A percentile compares a stretch with the other conserved stretches of the same genome.
Evolutionary conservation across 2,888 invertebrate genomes (phyloP).

Genomic region (Scaptomyza polygonia): DNA sequence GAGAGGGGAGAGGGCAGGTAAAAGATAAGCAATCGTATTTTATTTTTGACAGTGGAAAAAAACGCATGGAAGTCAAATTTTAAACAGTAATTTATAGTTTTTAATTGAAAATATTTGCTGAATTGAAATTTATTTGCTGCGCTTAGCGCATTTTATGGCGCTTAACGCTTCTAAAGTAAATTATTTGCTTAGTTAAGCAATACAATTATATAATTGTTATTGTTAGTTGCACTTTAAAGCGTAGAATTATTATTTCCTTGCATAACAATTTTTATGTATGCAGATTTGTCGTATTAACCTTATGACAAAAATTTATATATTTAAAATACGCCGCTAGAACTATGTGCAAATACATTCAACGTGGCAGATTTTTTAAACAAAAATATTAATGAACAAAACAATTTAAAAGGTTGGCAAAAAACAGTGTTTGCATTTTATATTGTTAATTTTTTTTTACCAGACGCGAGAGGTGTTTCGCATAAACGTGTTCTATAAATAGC

Average conservation of each 20-base stretch:
- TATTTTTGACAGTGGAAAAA: constrained; percentile 31
- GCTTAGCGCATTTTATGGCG: constrained; percentile 10
- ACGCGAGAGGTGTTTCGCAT: constrained; percentile 13
- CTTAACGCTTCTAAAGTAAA: constrained; percentile 12
- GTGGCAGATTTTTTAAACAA: constrained; percentile 28
- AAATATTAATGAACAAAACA: background rate
- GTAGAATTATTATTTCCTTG: constrained; percentile 13
- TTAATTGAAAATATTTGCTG: too few relatives aligned
- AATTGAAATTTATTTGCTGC: constrained; percentile 4
- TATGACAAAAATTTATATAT: too few relatives aligned
- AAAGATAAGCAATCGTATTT: constrained; percentile 65
- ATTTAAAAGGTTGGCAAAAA: constrained; percentile 2
- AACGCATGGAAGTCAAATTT: background rate
- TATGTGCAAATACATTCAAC: constrained; percentile 1
- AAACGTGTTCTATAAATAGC: constrained; percentile 53
- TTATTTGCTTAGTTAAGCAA: constrained; percentile 11
- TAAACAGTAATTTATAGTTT: too few relatives aligned
- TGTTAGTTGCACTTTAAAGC: background rate
- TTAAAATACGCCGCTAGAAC: background rate
- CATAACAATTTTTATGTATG: background rate
- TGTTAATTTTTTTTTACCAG: constrained; percentile 5
- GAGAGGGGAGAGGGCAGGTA: constrained; percentile 7
- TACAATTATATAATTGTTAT: constrained; percentile 56
- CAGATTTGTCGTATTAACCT: too few relatives aligned
- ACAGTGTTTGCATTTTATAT: background rate